These are phyloP conservation scores for Drosophila biarmipes DNA, from an alignment of 1,140 invertebrate genomes.

Conservation along the genomic window DNA sequence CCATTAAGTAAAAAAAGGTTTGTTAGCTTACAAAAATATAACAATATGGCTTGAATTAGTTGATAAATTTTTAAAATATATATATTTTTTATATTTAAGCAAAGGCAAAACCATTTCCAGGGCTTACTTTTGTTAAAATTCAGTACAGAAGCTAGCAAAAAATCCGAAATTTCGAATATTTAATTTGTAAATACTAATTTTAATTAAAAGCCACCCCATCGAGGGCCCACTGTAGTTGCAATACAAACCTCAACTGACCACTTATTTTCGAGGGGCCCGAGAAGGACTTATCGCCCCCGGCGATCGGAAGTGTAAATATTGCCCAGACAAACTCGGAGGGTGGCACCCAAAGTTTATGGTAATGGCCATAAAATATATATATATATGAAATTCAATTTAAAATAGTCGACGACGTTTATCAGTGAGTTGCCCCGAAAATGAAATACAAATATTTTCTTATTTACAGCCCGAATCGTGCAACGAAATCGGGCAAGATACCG, in stretches of 20 bases:
- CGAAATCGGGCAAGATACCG: slow-evolving; percentile 26
- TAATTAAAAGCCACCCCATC: not conserved
- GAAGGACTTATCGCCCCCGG: slow-evolving; percentile 19
- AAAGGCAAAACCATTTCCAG: too few relatives aligned
- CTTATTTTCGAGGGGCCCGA: not conserved
- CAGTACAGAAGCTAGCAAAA: too few relatives aligned
- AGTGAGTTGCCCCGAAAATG: slow-evolving; percentile 29
- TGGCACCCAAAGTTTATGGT: slow-evolving; percentile 53
- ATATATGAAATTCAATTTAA: slow-evolving; percentile 60
- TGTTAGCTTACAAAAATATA: too few relatives aligned
- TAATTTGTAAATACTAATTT: not conserved
- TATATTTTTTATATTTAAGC: too few relatives aligned
- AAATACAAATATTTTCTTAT: slow-evolving; percentile 42
- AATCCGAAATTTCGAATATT: too few relatives aligned
- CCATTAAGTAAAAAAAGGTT: too few relatives aligned
- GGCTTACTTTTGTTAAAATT: too few relatives aligned
- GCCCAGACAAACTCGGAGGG: slow-evolving; percentile 4
- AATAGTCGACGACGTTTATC: slow-evolving; percentile 63
- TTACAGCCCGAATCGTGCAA: slow-evolving; percentile 38
- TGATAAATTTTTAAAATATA: too few relatives aligned
- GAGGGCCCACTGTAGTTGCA: slow-evolving; percentile 10
- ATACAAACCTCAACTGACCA: slow-evolving; percentile 8
- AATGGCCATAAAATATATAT: slow-evolving; percentile 67
- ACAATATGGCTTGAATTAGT: too few relatives aligned
- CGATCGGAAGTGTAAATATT: slow-evolving; percentile 45